Evolutionary conservation across 2,797 vertebrate genomes (phyloP).

Genomic region (Myripristis murdjan): DNA sequence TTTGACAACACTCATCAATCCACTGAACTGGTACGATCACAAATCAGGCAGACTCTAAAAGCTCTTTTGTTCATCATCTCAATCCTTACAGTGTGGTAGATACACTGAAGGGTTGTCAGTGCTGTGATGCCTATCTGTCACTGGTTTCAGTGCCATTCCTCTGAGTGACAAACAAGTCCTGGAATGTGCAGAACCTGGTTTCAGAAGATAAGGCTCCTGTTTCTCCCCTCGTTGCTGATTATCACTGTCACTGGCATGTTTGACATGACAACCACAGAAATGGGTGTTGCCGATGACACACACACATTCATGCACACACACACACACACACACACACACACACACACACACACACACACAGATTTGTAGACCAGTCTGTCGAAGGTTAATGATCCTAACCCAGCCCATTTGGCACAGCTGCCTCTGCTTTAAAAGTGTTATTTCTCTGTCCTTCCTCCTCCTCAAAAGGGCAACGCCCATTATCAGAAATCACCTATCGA

Average conservation of each 20-base stretch:
- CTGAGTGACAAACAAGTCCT: conserved; percentile 23
- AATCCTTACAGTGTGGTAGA: too few relatives aligned
- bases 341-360: not conserved
- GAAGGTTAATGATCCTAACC: not conserved
- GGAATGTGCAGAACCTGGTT: conserved; percentile 44
- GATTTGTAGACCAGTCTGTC: not conserved
- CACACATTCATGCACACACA: not conserved
- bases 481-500: conserved; percentile 44
- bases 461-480: conserved; percentile 64
- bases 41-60: not conserved
- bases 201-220: conserved; percentile 25
- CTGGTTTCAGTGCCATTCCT: conserved; percentile 23
- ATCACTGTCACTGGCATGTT: conserved; percentile 47
- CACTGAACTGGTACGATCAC: not conserved
- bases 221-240: not conserved
- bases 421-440: not conserved
- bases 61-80: not conserved
- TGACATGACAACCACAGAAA: not conserved
- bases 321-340: not conserved
- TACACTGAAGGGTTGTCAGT: too few relatives aligned
- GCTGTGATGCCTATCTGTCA: conserved; percentile 24
- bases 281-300: not conserved
- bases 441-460: not conserved
- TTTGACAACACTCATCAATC: not conserved
- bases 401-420: conserved; percentile 10